Evolutionary conservation across 2,888 invertebrate genomes (phyloP).

Genomic region (Seira ritae): DNA sequence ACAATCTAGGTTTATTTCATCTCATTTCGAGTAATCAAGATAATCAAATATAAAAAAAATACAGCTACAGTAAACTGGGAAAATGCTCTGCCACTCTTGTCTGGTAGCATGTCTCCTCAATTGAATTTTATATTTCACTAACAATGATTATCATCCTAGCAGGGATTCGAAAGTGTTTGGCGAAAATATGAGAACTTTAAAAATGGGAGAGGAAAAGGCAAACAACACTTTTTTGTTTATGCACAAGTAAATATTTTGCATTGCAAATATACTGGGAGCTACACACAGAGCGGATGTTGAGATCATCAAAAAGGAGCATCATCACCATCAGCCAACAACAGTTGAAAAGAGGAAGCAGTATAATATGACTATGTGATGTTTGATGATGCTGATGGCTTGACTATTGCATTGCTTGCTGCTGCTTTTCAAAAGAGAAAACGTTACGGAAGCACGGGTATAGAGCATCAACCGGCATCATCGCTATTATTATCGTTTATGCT

Average conservation of each 20-base stretch:
- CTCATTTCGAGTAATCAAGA: constrained; percentile 7
- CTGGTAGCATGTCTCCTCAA: neutral
- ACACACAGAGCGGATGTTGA: constrained; percentile 64
- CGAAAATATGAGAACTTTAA: neutral
- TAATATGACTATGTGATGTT: neutral
- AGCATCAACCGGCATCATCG: constrained; percentile 2
- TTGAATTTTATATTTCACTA: neutral
- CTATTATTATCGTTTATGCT: constrained; percentile 1
- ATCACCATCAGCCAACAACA: constrained; percentile 30
- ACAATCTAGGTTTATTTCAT: constrained; percentile 7
- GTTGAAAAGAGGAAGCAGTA: constrained; percentile 57
- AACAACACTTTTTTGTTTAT: constrained; percentile 30
- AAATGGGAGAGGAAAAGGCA: constrained; percentile 3
- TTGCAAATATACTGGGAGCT: constrained; percentile 62
- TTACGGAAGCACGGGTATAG: constrained; percentile 2
- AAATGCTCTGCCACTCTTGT: no score
- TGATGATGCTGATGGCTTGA: constrained; percentile 4
- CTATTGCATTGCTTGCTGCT: neutral
- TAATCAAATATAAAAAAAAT: neutral
- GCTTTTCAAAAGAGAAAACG: neutral
- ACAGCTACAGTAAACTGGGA: neutral
- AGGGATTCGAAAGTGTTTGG: neutral
- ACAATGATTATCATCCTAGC: neutral
- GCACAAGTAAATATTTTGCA: constrained; percentile 67
- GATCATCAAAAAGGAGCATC: constrained; percentile 66